Evolutionary conservation across 2,888 invertebrate genomes (phyloP).

Genomic region (Athalia rosae): DNA sequence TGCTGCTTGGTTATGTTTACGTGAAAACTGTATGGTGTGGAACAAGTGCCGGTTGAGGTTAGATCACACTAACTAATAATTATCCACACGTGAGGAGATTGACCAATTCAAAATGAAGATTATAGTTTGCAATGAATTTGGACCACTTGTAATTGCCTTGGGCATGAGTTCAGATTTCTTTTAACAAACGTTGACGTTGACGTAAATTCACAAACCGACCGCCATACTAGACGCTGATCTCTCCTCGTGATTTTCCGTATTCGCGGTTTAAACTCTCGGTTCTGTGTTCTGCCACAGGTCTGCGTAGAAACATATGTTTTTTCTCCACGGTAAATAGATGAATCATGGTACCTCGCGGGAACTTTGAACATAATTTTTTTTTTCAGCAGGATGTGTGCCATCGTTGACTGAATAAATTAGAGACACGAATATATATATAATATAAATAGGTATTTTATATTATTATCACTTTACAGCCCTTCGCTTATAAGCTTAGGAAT

Average conservation of each 20-base stretch:
- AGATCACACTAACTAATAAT: no score
- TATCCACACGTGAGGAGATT: no score
- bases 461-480: slow-evolving; percentile 28
- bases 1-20: no score
- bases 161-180: neutral
- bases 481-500: neutral
- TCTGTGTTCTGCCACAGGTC: no score
- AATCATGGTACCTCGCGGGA: neutral
- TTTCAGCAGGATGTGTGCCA: neutral
- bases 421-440: neutral
- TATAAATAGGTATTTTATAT: slow-evolving; percentile 22
- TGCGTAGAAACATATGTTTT: no score
- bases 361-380: neutral
- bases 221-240: neutral
- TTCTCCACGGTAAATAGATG: no score
- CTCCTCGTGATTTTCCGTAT: no score
- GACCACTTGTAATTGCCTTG: neutral
- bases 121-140: no score
- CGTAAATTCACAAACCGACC: neutral
- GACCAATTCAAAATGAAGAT: no score
- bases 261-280: no score
- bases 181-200: neutral
- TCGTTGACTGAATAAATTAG: neutral
- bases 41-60: no score
- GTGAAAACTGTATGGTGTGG: no score